Evolutionary conservation across 64 coral and sea anemone species (phyloP), one percentile per base, ranked within the genome.

Genomic region (Pocillopora damicornis): DNA sequence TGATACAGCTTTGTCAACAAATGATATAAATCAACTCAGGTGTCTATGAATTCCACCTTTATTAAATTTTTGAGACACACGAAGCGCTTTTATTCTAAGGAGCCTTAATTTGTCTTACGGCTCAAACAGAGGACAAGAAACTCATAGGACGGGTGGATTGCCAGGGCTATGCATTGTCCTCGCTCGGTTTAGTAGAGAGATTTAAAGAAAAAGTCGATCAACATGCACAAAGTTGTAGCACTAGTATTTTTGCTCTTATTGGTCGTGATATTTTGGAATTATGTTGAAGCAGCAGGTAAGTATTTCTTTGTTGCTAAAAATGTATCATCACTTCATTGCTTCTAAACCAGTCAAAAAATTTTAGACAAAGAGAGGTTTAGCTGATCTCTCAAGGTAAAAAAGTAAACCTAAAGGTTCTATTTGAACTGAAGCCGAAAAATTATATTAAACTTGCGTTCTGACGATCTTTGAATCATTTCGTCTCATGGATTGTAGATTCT

Each of bases 11-110:
- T 23, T 26, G 81, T 42, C 67, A 85, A 85, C 38, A 0, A 14
- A 58, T 72, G 3, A 26, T 72, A 58, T 85, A 25, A 71, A 73
- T 85, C 22, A 30, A 58, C n/a, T 73, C 81, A 85, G 81, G 64
- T 85, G 81, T 45, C 38, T 34, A 16, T 85, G 58, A 72, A 68
- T 58, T 30, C 30, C 57, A 57, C 81, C 11, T 38, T 22, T 58
- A 9, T 58, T 20, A 12, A 73, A 34, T 67, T 71, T 71, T 37
- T 42, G 61, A 83, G 22, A 22, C 62, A 18, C 42, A 51, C 7
- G 42, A 51, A 51, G 42, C 42, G 42, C 5, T 45, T 72, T 30
- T 0, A 71, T 72, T 57, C 57, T 72, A 38, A 9, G 13, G 4
- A 5, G 2, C 8, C 57, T 57, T 16, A 84, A 72, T 30, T 58